Conservation (phyloP, 2,888 invertebrate species). For the Drosophila antonietae region DNA sequence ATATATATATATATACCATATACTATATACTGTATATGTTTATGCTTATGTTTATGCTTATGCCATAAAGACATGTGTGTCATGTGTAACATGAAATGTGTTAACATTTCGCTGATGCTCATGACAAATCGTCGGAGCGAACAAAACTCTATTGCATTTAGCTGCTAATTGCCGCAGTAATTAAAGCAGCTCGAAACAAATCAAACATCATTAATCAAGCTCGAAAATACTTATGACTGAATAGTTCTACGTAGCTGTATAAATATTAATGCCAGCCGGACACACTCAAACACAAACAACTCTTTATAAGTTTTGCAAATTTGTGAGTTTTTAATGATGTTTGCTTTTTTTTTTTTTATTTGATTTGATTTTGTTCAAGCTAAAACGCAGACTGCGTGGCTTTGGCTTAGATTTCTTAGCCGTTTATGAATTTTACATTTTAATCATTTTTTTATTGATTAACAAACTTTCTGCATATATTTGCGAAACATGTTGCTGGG, state of each 20-base stretch:
- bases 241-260: slow-evolving; percentile 42
- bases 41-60: slow-evolving; percentile 12
- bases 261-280: slow-evolving; percentile 42
- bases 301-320: slow-evolving; percentile 25
- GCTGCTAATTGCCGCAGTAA: slow-evolving; percentile 75
- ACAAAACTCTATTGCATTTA: slow-evolving; percentile 56
- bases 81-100: slow-evolving; percentile 51
- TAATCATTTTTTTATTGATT: slow-evolving; percentile 22
- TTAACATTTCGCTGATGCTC: slow-evolving; percentile 51
- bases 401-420: slow-evolving; percentile 24
- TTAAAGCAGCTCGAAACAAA: slow-evolving; percentile 64
- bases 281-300: slow-evolving; percentile 5
- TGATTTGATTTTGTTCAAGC: not conserved
- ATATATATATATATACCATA: slow-evolving; percentile 33
- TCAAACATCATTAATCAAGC: slow-evolving; percentile 69
- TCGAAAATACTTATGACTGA: slow-evolving; percentile 42
- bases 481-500: slow-evolving; percentile 52
- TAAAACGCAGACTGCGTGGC: slow-evolving; percentile 54
- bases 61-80: slow-evolving; percentile 27
- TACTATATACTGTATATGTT: not conserved
- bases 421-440: slow-evolving; percentile 28
- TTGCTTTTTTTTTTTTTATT: slow-evolving; percentile 1
- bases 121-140: slow-evolving; percentile 61
- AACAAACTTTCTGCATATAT: slow-evolving; percentile 38
- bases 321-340: slow-evolving; percentile 12